A percentile compares a stretch with the other conserved stretches of the same genome.
Conservation (phyloP, 2,797 vertebrate species). For the Lindbergichthys nudifrons region DNA sequence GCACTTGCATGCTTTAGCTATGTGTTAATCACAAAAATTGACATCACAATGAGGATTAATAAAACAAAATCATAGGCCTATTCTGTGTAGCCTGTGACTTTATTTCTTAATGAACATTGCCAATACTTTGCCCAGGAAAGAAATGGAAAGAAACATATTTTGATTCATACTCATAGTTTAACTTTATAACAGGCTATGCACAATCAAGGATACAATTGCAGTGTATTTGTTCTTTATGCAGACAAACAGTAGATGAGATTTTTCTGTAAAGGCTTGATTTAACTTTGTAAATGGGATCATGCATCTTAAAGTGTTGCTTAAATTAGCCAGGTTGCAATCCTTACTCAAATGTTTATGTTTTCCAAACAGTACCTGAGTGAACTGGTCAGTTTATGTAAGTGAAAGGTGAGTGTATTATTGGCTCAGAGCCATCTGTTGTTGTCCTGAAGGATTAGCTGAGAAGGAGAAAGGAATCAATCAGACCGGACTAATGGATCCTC, state of each 20-base stretch:
- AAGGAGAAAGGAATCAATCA: constrained; percentile 75
- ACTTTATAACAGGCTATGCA: background rate
- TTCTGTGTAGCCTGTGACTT: background rate
- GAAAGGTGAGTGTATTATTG: constrained; percentile 62
- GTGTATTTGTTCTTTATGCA: background rate
- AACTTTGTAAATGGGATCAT: background rate
- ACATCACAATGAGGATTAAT: too few species aligned
- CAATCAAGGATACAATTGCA: background rate
- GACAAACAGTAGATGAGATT: background rate
- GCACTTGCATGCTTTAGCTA: too few species aligned
- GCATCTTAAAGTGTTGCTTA: background rate
- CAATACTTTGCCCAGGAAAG: background rate
- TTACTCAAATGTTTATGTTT: background rate
- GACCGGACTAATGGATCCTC: constrained; percentile 73
- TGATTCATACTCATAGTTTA: too few species aligned
- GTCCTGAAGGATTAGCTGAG: constrained; percentile 67
- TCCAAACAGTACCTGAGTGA: background rate
- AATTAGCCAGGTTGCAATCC: background rate
- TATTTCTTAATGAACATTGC: background rate
- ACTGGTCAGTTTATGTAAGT: constrained; percentile 33
- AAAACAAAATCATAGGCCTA: too few species aligned
- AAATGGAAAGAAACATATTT: constrained; percentile 3
- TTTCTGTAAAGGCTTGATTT: background rate
- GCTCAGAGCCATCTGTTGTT: constrained; percentile 73
- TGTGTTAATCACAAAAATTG: too few species aligned